These are phyloP conservation scores for Cheilosia variabilis DNA, from an alignment of 2,888 invertebrate genomes.

Conservation along the genomic window DNA sequence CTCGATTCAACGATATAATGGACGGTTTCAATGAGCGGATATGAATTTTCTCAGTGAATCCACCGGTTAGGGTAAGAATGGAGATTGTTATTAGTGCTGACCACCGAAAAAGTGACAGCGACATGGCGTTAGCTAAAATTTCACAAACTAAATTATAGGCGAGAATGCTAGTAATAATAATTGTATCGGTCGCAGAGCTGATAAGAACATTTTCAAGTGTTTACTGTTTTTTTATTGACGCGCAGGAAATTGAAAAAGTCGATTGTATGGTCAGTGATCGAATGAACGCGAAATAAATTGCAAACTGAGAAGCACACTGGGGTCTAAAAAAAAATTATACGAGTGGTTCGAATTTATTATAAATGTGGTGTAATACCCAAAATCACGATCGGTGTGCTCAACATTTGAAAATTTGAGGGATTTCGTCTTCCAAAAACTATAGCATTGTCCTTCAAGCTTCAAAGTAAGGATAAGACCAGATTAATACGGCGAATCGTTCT, in stretches of 20 bases:
- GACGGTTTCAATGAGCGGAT: conserved; percentile 8
- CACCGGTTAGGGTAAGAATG: not conserved
- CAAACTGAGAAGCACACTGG: not conserved
- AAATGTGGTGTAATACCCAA: too few relatives aligned
- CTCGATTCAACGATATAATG: not conserved
- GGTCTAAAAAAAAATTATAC: not conserved
- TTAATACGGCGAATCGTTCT: too few relatives aligned
- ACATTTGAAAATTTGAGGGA: too few relatives aligned
- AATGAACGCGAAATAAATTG: not conserved
- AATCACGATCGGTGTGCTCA: too few relatives aligned
- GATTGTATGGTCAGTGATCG: not conserved
- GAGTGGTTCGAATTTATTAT: too few relatives aligned
- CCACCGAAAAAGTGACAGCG: conserved; percentile 6
- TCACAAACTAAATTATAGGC: not conserved
- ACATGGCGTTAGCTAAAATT: conserved; percentile 19
- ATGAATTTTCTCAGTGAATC: not conserved
- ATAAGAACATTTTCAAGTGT: conserved; percentile 1
- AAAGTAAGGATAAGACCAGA: too few relatives aligned
- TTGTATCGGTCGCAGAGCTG: not conserved
- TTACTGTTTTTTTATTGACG: not conserved
- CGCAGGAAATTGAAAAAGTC: not conserved
- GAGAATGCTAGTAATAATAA: too few relatives aligned
- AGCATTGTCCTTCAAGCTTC: too few relatives aligned
- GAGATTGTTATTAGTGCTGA: not conserved
- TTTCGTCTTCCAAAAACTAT: too few relatives aligned